Evolutionary conservation across 2,888 invertebrate species (phyloP).

Genomic region (Chloroclysta siterata): DNA sequence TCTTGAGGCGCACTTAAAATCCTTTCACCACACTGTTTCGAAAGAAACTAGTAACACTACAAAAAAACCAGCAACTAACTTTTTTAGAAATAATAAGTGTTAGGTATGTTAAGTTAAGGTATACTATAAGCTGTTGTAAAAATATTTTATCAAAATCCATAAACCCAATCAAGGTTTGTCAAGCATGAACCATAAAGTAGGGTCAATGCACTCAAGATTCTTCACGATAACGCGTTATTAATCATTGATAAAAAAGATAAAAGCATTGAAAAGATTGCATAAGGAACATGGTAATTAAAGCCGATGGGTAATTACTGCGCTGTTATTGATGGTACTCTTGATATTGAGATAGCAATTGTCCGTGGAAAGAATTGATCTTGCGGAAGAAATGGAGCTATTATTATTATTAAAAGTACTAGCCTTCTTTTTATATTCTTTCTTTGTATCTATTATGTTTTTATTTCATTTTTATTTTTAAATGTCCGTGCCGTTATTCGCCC

Average conservation of each 20-base stretch:
- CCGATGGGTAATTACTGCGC: conserved; percentile 35
- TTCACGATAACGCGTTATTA: conserved; percentile 23
- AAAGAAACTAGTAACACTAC: too few species aligned
- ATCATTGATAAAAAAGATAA: conserved; percentile 30
- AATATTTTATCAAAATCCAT: conserved; percentile 4
- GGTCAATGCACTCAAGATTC: conserved; percentile 25
- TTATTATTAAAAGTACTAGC: neutral
- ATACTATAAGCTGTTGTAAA: too few species aligned
- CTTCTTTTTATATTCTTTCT: too few species aligned
- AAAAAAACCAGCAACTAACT: too few species aligned
- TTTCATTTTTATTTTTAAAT: too few species aligned
- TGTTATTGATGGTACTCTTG: conserved; percentile 25
- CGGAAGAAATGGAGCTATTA: neutral
- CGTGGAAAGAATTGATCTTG: conserved; percentile 16
- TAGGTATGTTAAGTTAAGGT: too few species aligned
- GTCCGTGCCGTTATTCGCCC: too few species aligned
- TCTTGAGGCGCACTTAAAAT: too few species aligned
- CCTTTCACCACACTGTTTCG: too few species aligned
- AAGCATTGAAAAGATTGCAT: conserved; percentile 21
- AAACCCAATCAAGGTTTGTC: conserved; percentile 19
- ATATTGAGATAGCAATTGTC: conserved; percentile 23
- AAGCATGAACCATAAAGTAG: conserved; percentile 13
- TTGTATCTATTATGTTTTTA: too few species aligned
- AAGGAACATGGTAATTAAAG: conserved; percentile 24
- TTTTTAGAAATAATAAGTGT: too few species aligned